Evolutionary conservation across 2,113 vertebrate genomes (phyloP).

Genomic region (Toxotes chatareus): DNA sequence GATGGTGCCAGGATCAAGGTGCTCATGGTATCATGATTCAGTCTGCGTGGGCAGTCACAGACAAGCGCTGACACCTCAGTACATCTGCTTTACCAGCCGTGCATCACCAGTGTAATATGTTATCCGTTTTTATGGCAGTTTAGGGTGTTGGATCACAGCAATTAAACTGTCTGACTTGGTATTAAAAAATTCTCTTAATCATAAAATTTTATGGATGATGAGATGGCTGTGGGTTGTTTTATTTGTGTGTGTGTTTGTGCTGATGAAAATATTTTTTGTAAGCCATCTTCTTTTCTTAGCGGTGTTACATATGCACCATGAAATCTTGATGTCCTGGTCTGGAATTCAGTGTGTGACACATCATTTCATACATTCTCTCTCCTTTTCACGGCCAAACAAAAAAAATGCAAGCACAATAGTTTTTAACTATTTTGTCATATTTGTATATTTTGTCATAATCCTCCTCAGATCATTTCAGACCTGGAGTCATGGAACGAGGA

Average conservation of each 20-base stretch:
- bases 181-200: slow-evolving; percentile 11
- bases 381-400: not conserved
- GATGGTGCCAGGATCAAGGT: slow-evolving; percentile 62
- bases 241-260: not conserved
- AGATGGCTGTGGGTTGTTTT: not conserved
- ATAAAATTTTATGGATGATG: not conserved
- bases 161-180: slow-evolving; percentile 43
- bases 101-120: slow-evolving; percentile 59
- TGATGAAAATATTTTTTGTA: not conserved
- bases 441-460: too few species aligned
- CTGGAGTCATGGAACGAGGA: slow-evolving; percentile 99
- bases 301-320: not conserved
- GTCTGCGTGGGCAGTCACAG: slow-evolving; percentile 62
- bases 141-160: slow-evolving; percentile 24
- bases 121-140: slow-evolving; percentile 34
- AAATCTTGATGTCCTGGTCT: not conserved
- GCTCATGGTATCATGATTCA: slow-evolving; percentile 70
- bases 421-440: not conserved
- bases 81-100: slow-evolving; percentile 66
- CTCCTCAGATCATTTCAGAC: slow-evolving; percentile 95
- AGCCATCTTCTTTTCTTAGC: not conserved
- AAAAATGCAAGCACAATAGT: not conserved
- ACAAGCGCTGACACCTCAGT: slow-evolving; percentile 64
- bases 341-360: not conserved
- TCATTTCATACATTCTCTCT: not conserved